Percentiles rank a stretch among this genome's conserved stretches.
phyloP scores from a whole-genome alignment of 2,888 invertebrate genomes.

The Xanthia togata region DNA sequence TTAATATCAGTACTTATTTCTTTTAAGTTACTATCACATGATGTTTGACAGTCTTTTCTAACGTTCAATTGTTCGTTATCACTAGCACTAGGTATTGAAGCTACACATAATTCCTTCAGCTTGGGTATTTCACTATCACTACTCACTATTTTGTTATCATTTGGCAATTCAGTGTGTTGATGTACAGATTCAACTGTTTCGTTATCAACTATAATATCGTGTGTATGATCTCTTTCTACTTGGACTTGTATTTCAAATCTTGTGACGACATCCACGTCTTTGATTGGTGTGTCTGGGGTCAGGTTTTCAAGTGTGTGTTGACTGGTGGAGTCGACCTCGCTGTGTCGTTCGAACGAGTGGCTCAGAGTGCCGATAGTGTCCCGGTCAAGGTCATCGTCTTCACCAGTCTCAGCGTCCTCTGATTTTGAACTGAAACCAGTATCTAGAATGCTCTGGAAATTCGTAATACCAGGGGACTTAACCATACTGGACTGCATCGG shows the following conservation, averaged over 20 bases:
- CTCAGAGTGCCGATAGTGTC: conserved; percentile 86
- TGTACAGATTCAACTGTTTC: conserved; percentile 61
- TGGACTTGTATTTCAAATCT: conserved; percentile 69
- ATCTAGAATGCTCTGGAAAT: conserved; percentile 85
- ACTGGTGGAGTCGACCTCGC: conserved; percentile 79
- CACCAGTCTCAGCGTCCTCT: conserved; percentile 72
- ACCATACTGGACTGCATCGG: conserved; percentile 85
- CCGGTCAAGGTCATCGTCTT: conserved; percentile 82
- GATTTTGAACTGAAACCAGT: conserved; percentile 76
- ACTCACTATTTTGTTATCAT: conserved; percentile 79
- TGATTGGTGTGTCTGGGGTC: conserved; percentile 85
- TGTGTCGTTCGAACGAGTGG: conserved; percentile 87
- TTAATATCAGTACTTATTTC: conserved; percentile 82
- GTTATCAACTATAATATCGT: conserved; percentile 69
- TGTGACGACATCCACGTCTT: conserved; percentile 77
- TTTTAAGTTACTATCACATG: conserved; percentile 85
- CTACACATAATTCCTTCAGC: conserved; percentile 85
- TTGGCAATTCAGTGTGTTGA: conserved; percentile 82
- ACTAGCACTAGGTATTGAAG: conserved; percentile 86
- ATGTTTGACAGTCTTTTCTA: conserved; percentile 86
- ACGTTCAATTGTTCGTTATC: conserved; percentile 81
- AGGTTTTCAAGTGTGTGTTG: conserved; percentile 86
- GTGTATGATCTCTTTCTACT: conserved; percentile 58
- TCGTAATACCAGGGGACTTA: conserved; percentile 86
- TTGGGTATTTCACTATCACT: conserved; percentile 84